These are phyloP conservation scores for Calameuta idolon DNA, from an alignment of 2,888 invertebrate species.

Conservation along the genomic window DNA sequence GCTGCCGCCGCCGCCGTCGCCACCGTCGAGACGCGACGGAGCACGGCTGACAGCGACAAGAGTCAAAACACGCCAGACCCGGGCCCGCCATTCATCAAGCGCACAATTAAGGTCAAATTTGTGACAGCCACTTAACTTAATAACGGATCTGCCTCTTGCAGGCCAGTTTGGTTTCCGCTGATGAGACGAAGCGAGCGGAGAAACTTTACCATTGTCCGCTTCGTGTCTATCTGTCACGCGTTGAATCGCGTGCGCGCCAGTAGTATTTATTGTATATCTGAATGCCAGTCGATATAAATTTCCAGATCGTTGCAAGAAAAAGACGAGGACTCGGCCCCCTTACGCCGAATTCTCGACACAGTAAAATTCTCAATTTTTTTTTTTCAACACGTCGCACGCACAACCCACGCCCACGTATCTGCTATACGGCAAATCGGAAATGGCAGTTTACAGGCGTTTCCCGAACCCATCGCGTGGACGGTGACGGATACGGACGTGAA, in stretches of 20 bases:
- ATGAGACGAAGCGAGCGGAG: not conserved
- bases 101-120: constrained; percentile 60
- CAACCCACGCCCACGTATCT: not conserved
- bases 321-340: not conserved
- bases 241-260: not conserved
- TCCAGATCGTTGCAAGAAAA: not conserved
- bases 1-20: constrained; percentile 12
- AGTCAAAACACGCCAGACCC: constrained; percentile 16
- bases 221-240: not conserved
- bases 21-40: constrained; percentile 19
- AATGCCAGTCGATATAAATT: not conserved
- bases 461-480: constrained; percentile 29
- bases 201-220: not conserved
- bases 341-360: not conserved
- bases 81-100: constrained; percentile 51
- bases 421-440: not conserved
- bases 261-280: not conserved
- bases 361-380: not conserved
- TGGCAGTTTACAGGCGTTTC: constrained; percentile 1
- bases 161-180: constrained; percentile 41
- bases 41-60: constrained; percentile 39
- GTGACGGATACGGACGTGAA: constrained; percentile 44
- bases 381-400: not conserved
- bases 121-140: constrained; percentile 61
- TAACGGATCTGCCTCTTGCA: constrained; percentile 48